Evolutionary conservation across 2,888 invertebrate genomes (phyloP), one percentile per base, ranked within the genome.

Genomic region (Alloscopus bannaensis): DNA sequence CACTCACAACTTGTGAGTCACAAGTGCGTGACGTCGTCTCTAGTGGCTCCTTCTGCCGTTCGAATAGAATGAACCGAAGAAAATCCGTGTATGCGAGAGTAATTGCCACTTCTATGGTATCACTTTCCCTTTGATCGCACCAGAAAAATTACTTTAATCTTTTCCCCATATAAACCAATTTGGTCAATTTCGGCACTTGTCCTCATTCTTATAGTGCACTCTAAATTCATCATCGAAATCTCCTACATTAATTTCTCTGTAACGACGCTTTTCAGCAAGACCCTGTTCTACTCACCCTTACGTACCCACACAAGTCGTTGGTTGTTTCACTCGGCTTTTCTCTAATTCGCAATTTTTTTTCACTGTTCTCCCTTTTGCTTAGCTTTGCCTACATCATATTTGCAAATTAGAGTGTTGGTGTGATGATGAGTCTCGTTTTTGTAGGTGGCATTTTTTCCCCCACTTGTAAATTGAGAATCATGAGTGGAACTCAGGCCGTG

Each of bases 81-180:
- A 26, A 18, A 16, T 36, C 4, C 47, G 18, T 70, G 6, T 50
- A 29, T 31, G 42, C 26, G 24, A 20, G 11, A 71, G 45, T 73
- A 55, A 65, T 73, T 65, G 73, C 65, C 57, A 55, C 6, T 71
- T 73, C 20, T 65, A 65, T 11, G 64, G 55, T 64, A 28, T 50
- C 59, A 18, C 22, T 65, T 60, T 65, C 26, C 57, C 52, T 73
- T 73, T 73, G 64, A 73, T 65, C 73, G 57, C 64, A 65, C 57
- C 65, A 57, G 42, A 22, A 62, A 52, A 73, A 64, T 65, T 64
- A 40, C 65, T 73, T 73, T 73, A 73, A 73, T 73, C 64, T 65
- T 20, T 64, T 73, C 36, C 6, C 28, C 64, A 29, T 65, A 52
- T 72, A 72, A 73, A 73, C 73, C 73, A 65, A 73, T 73, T 73